Base-by-base conservation (phyloP, 1,140 invertebrate species). In the Neodiprion pinetum region DNA sequence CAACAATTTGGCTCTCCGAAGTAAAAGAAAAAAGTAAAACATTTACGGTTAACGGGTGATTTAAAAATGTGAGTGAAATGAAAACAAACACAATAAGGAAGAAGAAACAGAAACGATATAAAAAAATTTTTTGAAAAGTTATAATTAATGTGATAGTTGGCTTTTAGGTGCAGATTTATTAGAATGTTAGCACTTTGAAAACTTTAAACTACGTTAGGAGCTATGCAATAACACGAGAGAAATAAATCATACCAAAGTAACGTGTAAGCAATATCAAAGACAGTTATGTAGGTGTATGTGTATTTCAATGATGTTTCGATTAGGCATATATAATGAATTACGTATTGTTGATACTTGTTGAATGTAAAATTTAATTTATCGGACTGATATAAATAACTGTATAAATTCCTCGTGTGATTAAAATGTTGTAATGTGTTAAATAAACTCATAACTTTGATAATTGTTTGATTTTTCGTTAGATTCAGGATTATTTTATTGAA, bases 161-260 rank as follows among this genome's bases (percentile, higher is more conserved):
- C 47, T 48, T 11, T n/a, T 71, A n/a, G n/a, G 48, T 71, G 48
- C 28, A 80, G 80, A 79, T 79, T 73, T 81, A 69, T 80, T 80
- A 82, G 80, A 74, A 78, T 72, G 77, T 84, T 82, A 84, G 80
- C 80, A 80, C 69, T 40, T 78, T 77, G 67, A 78, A 79, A 80
- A 74, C 76, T 82, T 77, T 84, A 83, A 82, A 80, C 75, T 80
- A 82, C 78, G 79, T 82, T 84, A 77, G 74, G 12, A 73, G 71
- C 74, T 70, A 69, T 76, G 67, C 76, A 78, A 72, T 72, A 21
- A 17, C 23, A 80, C 77, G 77, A 81, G 76, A 78, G 75, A 81
- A 78, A 71, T 83, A 80, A 77, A 80, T 76, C 79, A 86, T 86
- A 87, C 86, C 86, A 87, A 86, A 87, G 86, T 86, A 84, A 76